A percentile compares a stretch with the other conserved stretches of the same genome.
Evolutionary conservation across 2,113 vertebrate species (phyloP).

Genomic region (Anolis sagrei): DNA sequence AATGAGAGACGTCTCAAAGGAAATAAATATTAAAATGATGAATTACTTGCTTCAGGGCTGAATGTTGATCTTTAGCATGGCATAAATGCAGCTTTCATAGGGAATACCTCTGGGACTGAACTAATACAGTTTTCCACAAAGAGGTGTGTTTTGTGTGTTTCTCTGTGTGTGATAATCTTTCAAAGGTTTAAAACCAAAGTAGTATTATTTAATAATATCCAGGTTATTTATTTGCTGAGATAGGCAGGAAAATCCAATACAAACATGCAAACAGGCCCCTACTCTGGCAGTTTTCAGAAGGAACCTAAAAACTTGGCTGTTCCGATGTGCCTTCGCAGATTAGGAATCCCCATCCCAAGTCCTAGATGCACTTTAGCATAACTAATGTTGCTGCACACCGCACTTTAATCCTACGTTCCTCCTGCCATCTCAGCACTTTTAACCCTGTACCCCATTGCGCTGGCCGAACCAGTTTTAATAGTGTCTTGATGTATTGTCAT

Average conservation of each 20-base stretch:
- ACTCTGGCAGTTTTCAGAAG: no score
- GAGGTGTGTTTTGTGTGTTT: conserved; percentile 23
- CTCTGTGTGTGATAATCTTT: conserved; percentile 1
- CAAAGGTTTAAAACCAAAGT: conserved; percentile 41
- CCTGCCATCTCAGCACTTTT: no score
- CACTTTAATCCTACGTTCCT: no score
- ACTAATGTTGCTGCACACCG: no score
- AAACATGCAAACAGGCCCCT: no score
- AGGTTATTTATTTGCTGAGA: conserved; percentile 51
- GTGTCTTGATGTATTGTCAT: no score
- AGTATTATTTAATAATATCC: conserved; percentile 58
- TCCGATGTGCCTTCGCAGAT: no score
- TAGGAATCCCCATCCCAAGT: no score
- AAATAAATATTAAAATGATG: conserved; percentile 56
- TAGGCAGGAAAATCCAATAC: conserved; percentile 53
- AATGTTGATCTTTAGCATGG: conserved; percentile 58
- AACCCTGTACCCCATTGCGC: no score
- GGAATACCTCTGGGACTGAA: conserved; percentile 49
- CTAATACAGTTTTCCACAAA: conserved; percentile 57
- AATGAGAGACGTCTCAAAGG: conserved; percentile 39
- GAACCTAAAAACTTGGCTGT: no score
- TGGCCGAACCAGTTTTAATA: no score
- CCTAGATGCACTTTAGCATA: no score
- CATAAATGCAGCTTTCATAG: conserved; percentile 48
- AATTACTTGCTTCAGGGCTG: conserved; percentile 57